Evolutionary conservation across 2,888 invertebrate species (phyloP).

Genomic region (Hetaerina titia): DNA sequence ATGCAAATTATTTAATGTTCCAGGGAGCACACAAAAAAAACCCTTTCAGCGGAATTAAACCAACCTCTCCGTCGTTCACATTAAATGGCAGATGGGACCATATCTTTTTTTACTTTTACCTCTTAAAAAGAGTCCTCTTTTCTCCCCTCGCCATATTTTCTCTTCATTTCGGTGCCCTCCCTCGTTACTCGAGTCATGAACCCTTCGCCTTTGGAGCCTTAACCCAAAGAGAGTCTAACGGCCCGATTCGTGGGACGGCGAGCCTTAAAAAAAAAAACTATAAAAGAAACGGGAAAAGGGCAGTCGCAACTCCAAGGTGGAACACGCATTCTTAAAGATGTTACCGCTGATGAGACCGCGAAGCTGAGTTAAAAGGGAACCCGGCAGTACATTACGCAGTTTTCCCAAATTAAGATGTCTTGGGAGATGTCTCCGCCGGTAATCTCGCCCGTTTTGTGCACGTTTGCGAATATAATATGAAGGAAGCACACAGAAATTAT

Average conservation of each 20-base stretch:
- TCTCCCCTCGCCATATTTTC: not conserved
- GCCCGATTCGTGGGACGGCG: not conserved
- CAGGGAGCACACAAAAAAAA: not conserved
- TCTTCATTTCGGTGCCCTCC: not conserved
- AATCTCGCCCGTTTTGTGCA: not conserved
- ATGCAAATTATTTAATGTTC: not conserved
- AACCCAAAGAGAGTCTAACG: not conserved
- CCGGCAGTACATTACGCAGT: not conserved
- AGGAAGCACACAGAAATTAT: not conserved
- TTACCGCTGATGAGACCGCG: conserved; percentile 6
- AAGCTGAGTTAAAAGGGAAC: not conserved
- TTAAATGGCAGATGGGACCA: not conserved
- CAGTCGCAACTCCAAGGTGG: not conserved
- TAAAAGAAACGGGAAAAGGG: not conserved
- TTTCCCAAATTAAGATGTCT: not conserved
- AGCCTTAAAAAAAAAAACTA: not conserved
- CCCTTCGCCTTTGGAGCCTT: not conserved
- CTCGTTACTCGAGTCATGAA: not conserved
- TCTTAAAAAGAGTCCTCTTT: not conserved
- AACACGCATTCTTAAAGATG: not conserved
- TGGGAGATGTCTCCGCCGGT: not conserved
- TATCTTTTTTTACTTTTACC: not conserved
- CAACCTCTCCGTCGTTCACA: not conserved
- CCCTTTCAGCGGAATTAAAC: conserved; percentile 15
- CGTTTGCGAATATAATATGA: not conserved